Base-by-base conservation (phyloP, 2,888 invertebrate genomes). In the Caenorhabditis plicata region DNA sequence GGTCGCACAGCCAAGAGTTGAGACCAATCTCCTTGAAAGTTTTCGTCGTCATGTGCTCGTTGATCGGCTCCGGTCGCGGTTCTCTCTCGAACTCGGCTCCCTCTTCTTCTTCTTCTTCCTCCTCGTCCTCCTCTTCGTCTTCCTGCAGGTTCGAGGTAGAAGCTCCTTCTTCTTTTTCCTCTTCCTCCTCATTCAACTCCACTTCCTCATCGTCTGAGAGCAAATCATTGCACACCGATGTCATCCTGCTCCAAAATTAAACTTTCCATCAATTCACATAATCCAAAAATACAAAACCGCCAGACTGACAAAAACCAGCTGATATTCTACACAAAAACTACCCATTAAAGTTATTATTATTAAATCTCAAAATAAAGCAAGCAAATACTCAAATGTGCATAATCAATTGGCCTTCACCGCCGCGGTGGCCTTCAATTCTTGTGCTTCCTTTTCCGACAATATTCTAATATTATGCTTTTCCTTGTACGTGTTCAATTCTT, bases 391-490 rank as follows among this genome's bases (percentile, higher is more conserved):
- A 36, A 36, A n/a, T n/a, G n/a, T n/a, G n/a, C n/a, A n/a, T n/a
- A n/a, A n/a, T n/a, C n/a, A n/a, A n/a, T n/a, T n/a, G n/a, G n/a
- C n/a, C n/a, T n/a, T n/a, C n/a, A n/a, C n/a, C n/a, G n/a, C n/a
- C n/a, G n/a, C n/a, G n/a, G n/a, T n/a, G n/a, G n/a, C n/a, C n/a
- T n/a, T n/a, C n/a, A n/a, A n/a, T 36, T 20, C 36, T 3, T 13
- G 4, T 9, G 42, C n/a, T 41, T 75, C 75, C 39, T 74, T 68
- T 36, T 74, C 68, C 20, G 67, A 60, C 23, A 75, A 53, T 20
- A 75, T 46, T 7, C 74, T 65, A 41, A 75, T 75, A 54, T 75
- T 74, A 60, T 75, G 68, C 26, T 70, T 64, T 22, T 50, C 48
- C 49, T 74, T 74, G 66, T 74, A 68, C 2, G 44, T 41, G 48